phyloP scores from a whole-genome alignment of 2,888 invertebrate species.

The Polylopha cassiicola region DNA sequence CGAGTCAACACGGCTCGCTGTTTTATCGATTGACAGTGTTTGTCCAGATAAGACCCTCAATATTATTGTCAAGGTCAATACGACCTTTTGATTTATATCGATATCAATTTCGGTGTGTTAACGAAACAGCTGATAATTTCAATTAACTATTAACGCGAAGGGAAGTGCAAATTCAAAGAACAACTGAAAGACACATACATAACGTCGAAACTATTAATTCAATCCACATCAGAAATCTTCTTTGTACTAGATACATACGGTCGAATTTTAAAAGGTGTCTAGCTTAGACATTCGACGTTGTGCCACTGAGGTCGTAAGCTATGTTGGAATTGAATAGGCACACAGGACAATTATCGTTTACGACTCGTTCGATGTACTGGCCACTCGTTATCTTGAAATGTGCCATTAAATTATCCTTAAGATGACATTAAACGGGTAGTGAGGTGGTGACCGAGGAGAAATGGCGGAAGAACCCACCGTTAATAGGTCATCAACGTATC shows the following conservation, averaged over 20 bases:
- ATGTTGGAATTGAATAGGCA: neutral
- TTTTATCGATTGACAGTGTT: conserved; percentile 15
- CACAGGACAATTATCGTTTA: conserved; percentile 15
- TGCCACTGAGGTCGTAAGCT: neutral
- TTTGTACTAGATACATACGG: too few relatives aligned
- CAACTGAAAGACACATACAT: too few relatives aligned
- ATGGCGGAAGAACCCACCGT: conserved; percentile 32
- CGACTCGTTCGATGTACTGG: conserved; percentile 20
- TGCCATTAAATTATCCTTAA: conserved; percentile 40
- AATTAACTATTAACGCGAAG: too few relatives aligned
- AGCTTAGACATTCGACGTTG: too few relatives aligned
- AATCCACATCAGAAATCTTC: too few relatives aligned
- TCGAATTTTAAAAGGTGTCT: too few relatives aligned
- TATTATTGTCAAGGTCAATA: conserved; percentile 3
- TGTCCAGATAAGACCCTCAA: conserved; percentile 10
- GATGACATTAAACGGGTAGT: conserved; percentile 28
- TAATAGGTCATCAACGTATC: conserved; percentile 34
- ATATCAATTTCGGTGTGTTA: neutral
- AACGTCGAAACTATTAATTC: too few relatives aligned
- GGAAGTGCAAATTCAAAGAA: too few relatives aligned
- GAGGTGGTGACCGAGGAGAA: conserved; percentile 24
- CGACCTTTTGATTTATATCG: conserved; percentile 1
- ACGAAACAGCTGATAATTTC: neutral
- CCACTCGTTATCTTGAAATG: conserved; percentile 29
- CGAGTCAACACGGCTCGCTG: conserved; percentile 1